These are phyloP conservation scores for Leptestheria dahalacensis DNA, from an alignment of 1,140 invertebrate species.

Conservation along the genomic window DNA sequence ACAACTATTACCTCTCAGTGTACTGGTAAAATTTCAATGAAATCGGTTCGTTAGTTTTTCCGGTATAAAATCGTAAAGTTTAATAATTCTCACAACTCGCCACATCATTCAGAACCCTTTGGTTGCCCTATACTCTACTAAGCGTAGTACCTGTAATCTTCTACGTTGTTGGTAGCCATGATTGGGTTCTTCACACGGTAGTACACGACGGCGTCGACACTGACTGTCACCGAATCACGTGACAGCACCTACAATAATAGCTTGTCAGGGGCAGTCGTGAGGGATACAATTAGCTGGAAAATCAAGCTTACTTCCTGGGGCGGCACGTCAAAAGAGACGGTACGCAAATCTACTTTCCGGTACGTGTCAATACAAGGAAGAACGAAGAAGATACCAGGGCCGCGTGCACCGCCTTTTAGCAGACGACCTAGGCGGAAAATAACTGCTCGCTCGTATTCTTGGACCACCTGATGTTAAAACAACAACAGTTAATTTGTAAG, in stretches of 20 bases:
- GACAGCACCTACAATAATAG: conserved; percentile 38
- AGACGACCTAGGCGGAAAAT: conserved; percentile 76
- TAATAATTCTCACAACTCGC: too few species aligned
- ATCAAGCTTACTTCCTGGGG: conserved; percentile 62
- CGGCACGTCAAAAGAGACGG: conserved; percentile 78
- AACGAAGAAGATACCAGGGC: conserved; percentile 76
- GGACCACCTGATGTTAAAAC: conserved; percentile 71
- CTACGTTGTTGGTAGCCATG: conserved; percentile 43
- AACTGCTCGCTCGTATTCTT: conserved; percentile 78
- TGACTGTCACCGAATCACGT: conserved; percentile 44
- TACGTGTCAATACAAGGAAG: conserved; percentile 83
- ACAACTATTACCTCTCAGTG: too few species aligned
- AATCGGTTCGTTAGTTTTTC: too few species aligned
- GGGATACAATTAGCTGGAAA: too few species aligned
- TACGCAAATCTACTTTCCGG: conserved; percentile 70
- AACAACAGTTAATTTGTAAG: too few species aligned
- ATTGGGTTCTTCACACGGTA: conserved; percentile 44
- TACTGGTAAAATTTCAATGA: too few species aligned
- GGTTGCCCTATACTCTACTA: too few species aligned
- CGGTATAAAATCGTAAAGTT: too few species aligned
- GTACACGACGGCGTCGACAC: conserved; percentile 47
- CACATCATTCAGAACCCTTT: too few species aligned
- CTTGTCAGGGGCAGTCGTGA: too few species aligned
- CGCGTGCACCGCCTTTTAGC: conserved; percentile 75
- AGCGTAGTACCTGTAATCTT: conserved; percentile 37